Conservation (phyloP, 2,113 vertebrate genomes). For the Periophthalmus modestus region DNA sequence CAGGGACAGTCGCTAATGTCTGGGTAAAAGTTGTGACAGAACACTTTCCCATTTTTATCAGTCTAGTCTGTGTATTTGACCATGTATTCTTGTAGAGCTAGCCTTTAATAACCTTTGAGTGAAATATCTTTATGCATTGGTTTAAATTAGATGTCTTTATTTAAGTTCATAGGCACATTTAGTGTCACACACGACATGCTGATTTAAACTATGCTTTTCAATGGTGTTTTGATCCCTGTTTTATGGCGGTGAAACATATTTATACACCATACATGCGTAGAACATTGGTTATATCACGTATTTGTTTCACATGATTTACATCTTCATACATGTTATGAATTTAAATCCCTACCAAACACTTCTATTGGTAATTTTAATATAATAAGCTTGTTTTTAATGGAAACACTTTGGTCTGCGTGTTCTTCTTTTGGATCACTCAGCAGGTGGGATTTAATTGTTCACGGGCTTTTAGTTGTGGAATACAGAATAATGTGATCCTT, state of each 20-base stretch:
- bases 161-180: too few species aligned
- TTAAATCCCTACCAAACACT: not conserved
- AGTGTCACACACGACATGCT: too few species aligned
- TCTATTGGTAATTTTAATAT: not conserved
- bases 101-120: not conserved
- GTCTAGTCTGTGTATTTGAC: not conserved
- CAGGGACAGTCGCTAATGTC: slow-evolving; percentile 57
- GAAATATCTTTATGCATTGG: not conserved
- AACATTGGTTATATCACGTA: not conserved
- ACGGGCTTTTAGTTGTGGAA: not conserved
- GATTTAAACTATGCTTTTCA: not conserved
- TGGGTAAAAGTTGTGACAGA: slow-evolving; percentile 17
- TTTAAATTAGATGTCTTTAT: not conserved
- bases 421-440: not conserved
- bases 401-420: not conserved
- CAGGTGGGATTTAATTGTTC: not conserved
- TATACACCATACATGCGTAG: not conserved
- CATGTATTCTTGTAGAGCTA: not conserved
- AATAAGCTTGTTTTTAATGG: not conserved
- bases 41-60: slow-evolving; percentile 13
- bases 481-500: not conserved
- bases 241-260: not conserved
- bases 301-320: too few species aligned
- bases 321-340: not conserved
- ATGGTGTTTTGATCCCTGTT: not conserved